These are phyloP conservation scores for Dryoscopus gambensis DNA, from an alignment of 2,113 vertebrate species.

Conservation along the genomic window DNA sequence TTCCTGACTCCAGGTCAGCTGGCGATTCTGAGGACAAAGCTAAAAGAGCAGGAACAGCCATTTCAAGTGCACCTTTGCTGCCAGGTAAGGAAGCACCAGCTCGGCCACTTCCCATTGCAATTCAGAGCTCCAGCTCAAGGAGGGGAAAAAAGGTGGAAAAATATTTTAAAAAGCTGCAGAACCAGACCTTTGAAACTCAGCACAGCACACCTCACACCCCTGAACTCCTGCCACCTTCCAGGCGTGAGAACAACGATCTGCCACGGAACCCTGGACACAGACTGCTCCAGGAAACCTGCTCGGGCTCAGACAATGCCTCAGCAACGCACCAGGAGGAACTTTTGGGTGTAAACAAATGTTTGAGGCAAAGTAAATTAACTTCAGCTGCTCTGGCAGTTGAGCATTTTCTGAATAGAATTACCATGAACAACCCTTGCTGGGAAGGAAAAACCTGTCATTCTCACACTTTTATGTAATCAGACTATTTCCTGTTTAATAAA, in stretches of 20 bases:
- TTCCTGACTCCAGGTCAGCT: not conserved
- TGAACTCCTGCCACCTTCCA: not conserved
- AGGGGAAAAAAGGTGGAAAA: rapidly evolving
- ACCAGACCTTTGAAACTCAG: not conserved
- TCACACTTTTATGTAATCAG: constrained; percentile 60
- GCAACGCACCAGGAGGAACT: constrained; percentile 8
- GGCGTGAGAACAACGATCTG: not conserved
- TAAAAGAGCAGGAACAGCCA: not conserved
- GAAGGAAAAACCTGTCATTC: constrained; percentile 61
- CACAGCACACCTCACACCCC: not conserved
- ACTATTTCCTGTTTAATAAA: constrained; percentile 62
- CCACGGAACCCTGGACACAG: not conserved
- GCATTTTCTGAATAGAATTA: constrained; percentile 34
- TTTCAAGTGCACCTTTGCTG: not conserved
- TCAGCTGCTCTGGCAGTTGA: constrained; percentile 25
- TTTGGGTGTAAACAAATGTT: constrained; percentile 31
- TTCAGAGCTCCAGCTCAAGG: not conserved
- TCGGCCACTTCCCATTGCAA: not conserved
- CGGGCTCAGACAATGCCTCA: not conserved
- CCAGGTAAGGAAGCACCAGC: not conserved
- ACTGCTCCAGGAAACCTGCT: not conserved
- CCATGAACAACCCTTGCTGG: not conserved
- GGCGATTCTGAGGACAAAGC: not conserved
- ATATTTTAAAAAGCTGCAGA: not conserved
- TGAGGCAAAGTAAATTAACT: constrained; percentile 34